phyloP scores from a whole-genome alignment of 2,888 invertebrate genomes.

The Cancer borealis region DNA sequence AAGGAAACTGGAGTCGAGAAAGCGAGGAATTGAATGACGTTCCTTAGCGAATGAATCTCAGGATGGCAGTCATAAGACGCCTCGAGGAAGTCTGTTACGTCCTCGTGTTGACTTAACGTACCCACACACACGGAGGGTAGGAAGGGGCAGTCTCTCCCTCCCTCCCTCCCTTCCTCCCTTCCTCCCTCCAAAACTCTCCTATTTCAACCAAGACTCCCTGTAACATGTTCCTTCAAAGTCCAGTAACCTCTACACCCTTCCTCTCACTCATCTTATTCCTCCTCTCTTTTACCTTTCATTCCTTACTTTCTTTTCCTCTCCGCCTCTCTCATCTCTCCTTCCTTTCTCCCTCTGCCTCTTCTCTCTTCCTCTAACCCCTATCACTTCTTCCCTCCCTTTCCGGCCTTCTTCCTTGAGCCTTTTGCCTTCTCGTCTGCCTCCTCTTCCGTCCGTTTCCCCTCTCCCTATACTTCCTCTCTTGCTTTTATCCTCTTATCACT shows the following conservation, averaged over 20 bases:
- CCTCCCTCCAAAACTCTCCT: not conserved
- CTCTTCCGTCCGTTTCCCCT: not conserved
- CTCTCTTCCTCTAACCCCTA: not conserved
- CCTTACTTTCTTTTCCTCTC: not conserved
- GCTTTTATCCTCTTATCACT: constrained; percentile 19
- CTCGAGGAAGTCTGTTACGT: not conserved
- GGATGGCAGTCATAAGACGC: not conserved
- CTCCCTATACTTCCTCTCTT: not conserved
- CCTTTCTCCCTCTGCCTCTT: not conserved
- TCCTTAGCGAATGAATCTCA: too few relatives aligned
- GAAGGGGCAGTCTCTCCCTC: not conserved
- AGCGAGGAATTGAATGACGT: too few relatives aligned
- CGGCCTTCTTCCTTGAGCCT: not conserved
- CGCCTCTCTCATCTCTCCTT: not conserved
- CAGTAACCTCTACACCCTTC: not conserved
- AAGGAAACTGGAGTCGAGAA: too few relatives aligned
- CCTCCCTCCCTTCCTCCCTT: not conserved
- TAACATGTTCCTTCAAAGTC: not conserved
- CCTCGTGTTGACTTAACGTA: not conserved
- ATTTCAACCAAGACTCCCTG: not conserved
- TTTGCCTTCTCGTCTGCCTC: not conserved
- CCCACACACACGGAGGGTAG: not conserved
- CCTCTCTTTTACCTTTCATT: not conserved
- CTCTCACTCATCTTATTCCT: not conserved
- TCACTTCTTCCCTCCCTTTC: not conserved